A percentile compares a stretch with the other conserved stretches of the same genome.
Conservation (phyloP, 2,113 vertebrate genomes). For the Peromyscus maniculatus region DNA sequence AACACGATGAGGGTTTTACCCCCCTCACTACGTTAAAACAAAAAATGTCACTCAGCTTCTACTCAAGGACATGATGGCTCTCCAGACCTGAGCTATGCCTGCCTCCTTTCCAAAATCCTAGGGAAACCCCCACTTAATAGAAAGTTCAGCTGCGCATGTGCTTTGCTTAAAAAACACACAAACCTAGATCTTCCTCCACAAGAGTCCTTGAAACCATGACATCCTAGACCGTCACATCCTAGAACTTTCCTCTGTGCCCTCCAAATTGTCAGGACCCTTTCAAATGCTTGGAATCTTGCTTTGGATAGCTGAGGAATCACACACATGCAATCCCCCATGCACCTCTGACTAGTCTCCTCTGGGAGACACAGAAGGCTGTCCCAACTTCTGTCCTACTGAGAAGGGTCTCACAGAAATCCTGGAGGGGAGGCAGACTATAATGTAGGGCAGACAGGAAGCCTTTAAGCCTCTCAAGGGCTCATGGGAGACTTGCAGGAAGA, state of each 20-base stretch:
- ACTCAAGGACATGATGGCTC: not conserved
- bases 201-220: not conserved
- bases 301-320: constrained; percentile 12
- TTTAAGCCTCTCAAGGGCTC: not conserved
- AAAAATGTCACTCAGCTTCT: constrained; percentile 7
- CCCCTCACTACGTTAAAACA: not conserved
- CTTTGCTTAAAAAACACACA: not conserved
- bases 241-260: not conserved
- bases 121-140: not conserved
- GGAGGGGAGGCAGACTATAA: not conserved
- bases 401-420: constrained; percentile 17
- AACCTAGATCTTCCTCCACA: not conserved
- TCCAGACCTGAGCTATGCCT: not conserved
- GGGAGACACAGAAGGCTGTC: not conserved
- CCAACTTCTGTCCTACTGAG: not conserved
- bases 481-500: not conserved
- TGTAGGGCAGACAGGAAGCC: not conserved
- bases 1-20: constrained; percentile 33
- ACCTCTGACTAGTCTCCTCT: not conserved
- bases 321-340: not conserved
- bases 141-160: not conserved
- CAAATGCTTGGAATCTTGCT: not conserved
- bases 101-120: not conserved
- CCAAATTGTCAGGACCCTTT: not conserved
- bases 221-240: not conserved